These are phyloP conservation scores for Pocillopora damicornis DNA, from an alignment of 64 coral and sea anemone species.

Conservation along the genomic window DNA sequence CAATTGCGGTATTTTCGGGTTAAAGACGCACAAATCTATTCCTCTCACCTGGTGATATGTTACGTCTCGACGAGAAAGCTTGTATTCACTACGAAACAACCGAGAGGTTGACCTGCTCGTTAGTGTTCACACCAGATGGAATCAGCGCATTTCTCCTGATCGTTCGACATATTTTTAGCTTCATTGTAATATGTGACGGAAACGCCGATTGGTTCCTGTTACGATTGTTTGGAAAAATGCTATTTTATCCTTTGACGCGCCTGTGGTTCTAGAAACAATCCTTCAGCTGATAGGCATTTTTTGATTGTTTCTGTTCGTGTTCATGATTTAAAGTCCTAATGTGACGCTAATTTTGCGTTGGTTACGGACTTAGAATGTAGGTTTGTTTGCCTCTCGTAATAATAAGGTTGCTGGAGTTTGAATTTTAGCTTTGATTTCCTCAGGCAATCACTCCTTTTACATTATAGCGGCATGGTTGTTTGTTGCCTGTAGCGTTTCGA, in stretches of 20 bases:
- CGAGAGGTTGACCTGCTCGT: background rate
- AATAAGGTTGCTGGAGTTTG: background rate
- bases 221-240: slow-evolving; percentile 5
- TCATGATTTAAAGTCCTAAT: background rate
- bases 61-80: background rate
- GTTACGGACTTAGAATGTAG: background rate
- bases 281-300: background rate
- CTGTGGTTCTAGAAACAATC: slow-evolving; percentile 19
- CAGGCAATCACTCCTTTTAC: too few species aligned
- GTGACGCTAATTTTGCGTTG: slow-evolving; percentile 6
- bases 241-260: slow-evolving; percentile 15
- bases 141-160: background rate
- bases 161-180: background rate
- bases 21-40: background rate
- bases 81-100: background rate
- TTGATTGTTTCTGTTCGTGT: background rate
- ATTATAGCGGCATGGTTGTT: too few species aligned
- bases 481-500: too few species aligned
- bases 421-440: background rate
- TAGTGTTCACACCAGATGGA: background rate
- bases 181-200: background rate
- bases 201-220: background rate
- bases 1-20: background rate
- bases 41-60: background rate
- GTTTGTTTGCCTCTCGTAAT: background rate